Conservation (phyloP, 23 tunicate genomes). For the Styela clava region DNA sequence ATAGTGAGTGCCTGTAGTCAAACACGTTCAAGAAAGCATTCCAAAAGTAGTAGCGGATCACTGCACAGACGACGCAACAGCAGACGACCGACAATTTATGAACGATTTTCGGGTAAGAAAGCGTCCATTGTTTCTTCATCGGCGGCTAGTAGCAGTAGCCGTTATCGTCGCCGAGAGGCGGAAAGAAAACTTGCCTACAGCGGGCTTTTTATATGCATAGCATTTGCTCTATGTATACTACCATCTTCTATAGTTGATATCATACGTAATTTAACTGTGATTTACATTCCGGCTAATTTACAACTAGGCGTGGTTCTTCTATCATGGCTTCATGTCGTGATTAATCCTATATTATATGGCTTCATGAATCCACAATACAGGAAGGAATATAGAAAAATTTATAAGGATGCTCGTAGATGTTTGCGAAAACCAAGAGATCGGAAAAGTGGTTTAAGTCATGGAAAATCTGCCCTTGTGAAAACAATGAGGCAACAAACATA, state of each 20-base stretch:
- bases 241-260: constrained; percentile 51
- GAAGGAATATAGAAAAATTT: constrained; percentile 46
- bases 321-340: constrained; percentile 65
- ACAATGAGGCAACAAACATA: constrained; percentile 6
- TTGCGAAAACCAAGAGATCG: background rate
- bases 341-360: constrained; percentile 71
- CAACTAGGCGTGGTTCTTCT: constrained; percentile 39
- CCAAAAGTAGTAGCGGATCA: background rate
- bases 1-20: background rate
- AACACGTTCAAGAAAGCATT: background rate
- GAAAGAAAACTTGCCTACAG: constrained; percentile 80
- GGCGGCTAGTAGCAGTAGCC: constrained; percentile 27
- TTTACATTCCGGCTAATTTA: constrained; percentile 31
- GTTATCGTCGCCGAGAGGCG: constrained; percentile 57
- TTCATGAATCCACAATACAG: constrained; percentile 72
- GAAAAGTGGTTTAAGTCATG: background rate
- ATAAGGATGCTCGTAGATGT: background rate
- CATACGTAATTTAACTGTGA: background rate
- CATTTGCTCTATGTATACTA: constrained; percentile 55
- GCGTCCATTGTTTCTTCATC: constrained; percentile 32
- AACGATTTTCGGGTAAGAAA: constrained; percentile 33
- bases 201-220: constrained; percentile 64
- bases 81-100: constrained; percentile 24
- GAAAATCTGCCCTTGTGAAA: constrained; percentile 9
- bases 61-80: background rate